These are phyloP conservation scores for Paratilapia polleni DNA, from an alignment of 2,113 vertebrate species.

Conservation along the genomic window DNA sequence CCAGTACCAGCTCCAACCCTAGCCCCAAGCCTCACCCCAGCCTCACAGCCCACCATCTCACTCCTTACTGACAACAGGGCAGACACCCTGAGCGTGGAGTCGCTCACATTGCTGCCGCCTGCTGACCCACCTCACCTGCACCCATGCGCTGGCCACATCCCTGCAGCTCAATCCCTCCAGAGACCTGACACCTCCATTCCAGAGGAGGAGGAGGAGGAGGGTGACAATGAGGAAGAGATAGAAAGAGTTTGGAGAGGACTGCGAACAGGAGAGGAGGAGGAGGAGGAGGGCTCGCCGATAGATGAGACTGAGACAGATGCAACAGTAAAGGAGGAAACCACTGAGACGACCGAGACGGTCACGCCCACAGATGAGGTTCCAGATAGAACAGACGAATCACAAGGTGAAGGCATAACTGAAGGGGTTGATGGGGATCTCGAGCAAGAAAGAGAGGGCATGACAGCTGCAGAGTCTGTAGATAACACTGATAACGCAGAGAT, in stretches of 20 bases:
- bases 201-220: conserved; percentile 55
- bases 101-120: conserved; percentile 91
- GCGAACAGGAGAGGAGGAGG: background rate
- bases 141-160: conserved; percentile 74
- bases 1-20: conserved; percentile 86
- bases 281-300: conserved; percentile 9
- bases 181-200: conserved; percentile 41
- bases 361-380: conserved; percentile 46
- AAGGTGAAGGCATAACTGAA: background rate
- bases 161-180: conserved; percentile 66
- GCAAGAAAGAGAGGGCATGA: background rate
- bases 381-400: conserved; percentile 8
- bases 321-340: conserved; percentile 45
- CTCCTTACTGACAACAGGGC: conserved; percentile 86
- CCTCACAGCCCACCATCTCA: conserved; percentile 94
- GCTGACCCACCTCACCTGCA: conserved; percentile 86
- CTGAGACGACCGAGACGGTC: conserved; percentile 29
- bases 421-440: conserved; percentile 1
- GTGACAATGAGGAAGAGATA: background rate
- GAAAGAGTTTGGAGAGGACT: too few species aligned
- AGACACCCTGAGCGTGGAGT: conserved; percentile 89
- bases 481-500: conserved; percentile 21
- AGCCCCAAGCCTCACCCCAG: conserved; percentile 94
- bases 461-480: background rate
- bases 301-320: conserved; percentile 48